These are phyloP conservation scores for Pelobates fuscus DNA, from an alignment of 2,113 vertebrate species.

Conservation along the genomic window DNA sequence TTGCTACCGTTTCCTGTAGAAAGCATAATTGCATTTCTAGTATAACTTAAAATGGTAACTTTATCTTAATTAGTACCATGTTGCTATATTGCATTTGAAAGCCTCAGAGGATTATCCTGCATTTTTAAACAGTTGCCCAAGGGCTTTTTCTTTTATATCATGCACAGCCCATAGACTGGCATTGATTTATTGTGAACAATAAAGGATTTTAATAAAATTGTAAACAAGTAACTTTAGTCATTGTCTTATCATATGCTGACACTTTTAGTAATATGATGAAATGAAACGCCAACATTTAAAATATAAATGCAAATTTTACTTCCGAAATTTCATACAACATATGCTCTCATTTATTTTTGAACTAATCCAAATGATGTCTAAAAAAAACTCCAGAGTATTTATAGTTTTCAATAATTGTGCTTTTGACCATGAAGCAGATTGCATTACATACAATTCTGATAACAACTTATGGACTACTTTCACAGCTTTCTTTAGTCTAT, in stretches of 20 bases:
- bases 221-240: slow-evolving; percentile 56
- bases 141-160: slow-evolving; percentile 46
- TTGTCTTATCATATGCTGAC: slow-evolving; percentile 18
- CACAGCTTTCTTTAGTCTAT: no score
- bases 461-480: no score
- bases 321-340: background rate
- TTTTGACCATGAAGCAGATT: no score
- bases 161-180: slow-evolving; percentile 54
- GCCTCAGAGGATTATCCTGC: slow-evolving; percentile 66
- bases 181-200: slow-evolving; percentile 60
- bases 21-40: slow-evolving; percentile 74
- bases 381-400: no score
- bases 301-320: slow-evolving; percentile 1
- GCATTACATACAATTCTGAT: no score
- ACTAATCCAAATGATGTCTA: no score
- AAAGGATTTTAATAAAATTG: slow-evolving; percentile 67
- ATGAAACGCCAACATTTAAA: background rate
- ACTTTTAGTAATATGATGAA: slow-evolving; percentile 8
- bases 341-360: background rate
- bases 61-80: slow-evolving; percentile 80
- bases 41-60: slow-evolving; percentile 79
- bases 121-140: slow-evolving; percentile 66
- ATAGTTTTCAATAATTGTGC: no score
- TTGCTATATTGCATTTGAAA: slow-evolving; percentile 70
- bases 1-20: slow-evolving; percentile 70